These are phyloP conservation scores for Dryas iulia DNA, from an alignment of 1,140 invertebrate species.

Conservation along the genomic window DNA sequence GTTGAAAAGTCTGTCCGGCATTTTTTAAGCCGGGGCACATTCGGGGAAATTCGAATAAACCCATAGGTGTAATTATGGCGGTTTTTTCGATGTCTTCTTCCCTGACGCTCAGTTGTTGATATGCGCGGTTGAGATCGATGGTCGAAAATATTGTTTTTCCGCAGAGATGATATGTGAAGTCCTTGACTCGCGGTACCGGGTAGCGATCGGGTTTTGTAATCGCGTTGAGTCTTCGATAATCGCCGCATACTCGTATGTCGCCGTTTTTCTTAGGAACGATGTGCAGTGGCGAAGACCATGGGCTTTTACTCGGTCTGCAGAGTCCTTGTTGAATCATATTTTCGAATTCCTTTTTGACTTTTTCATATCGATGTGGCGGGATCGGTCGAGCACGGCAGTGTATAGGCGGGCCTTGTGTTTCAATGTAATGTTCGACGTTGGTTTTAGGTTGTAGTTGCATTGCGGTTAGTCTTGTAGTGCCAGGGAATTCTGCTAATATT, in stretches of 20 bases:
- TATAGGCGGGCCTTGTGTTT: constrained; percentile 31
- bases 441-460: constrained; percentile 30
- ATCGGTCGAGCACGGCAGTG: constrained; percentile 33
- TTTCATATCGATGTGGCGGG: constrained; percentile 31
- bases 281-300: too few species aligned
- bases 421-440: constrained; percentile 32
- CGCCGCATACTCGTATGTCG: too few species aligned
- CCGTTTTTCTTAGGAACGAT: too few species aligned
- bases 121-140: too few species aligned
- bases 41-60: too few species aligned
- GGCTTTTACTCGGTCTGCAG: constrained; percentile 30
- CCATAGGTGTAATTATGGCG: too few species aligned
- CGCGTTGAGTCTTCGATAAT: too few species aligned
- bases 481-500: too few species aligned
- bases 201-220: too few species aligned
- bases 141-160: too few species aligned
- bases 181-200: constrained; percentile 27
- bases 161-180: constrained; percentile 20
- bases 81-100: constrained; percentile 9
- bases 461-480: too few species aligned
- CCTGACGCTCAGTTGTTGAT: too few species aligned
- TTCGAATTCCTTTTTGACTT: constrained; percentile 30
- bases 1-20: constrained; percentile 18
- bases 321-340: constrained; percentile 37
- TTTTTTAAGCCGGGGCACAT: constrained; percentile 26